A percentile compares a stretch with the other conserved stretches of the same genome.
Conservation (phyloP, 2,888 invertebrate genomes). For the Lasiommata megera region DNA sequence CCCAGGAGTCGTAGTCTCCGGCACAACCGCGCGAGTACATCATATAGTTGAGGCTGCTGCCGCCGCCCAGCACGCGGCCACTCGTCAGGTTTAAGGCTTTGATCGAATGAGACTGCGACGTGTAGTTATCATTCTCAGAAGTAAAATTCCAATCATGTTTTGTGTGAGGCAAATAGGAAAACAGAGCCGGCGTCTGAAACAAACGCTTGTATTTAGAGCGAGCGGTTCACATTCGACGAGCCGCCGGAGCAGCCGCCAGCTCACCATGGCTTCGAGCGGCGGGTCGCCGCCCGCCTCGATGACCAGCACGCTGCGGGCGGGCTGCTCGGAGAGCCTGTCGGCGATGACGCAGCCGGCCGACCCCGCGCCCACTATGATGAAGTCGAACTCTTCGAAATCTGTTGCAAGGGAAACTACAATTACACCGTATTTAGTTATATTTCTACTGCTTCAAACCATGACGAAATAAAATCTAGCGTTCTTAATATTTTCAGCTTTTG, state of each 20-base stretch:
- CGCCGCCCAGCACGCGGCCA: conserved; percentile 53
- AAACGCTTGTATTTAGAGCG: not conserved
- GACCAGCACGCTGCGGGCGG: conserved; percentile 31
- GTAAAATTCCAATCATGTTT: conserved; percentile 40
- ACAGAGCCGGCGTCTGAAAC: conserved; percentile 43
- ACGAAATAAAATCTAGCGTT: not conserved
- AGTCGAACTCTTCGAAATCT: conserved; percentile 38
- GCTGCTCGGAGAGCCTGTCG: conserved; percentile 33
- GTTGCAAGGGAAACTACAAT: not conserved
- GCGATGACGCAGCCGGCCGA: conserved; percentile 44
- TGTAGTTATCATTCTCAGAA: conserved; percentile 37
- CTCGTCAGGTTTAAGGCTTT: conserved; percentile 32
- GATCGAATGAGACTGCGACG: conserved; percentile 32
- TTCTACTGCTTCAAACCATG: no score
- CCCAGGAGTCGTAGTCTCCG: conserved; percentile 45
- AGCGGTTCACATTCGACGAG: not conserved
- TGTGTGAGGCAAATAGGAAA: conserved; percentile 35
- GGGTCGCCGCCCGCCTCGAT: conserved; percentile 43
- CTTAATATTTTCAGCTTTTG: not conserved
- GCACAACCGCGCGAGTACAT: conserved; percentile 39
- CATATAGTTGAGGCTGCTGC: conserved; percentile 41
- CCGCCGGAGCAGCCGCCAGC: not conserved
- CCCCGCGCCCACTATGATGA: conserved; percentile 46
- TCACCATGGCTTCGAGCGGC: conserved; percentile 36
- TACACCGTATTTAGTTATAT: no score